Evolutionary conservation across 2,797 vertebrate species (phyloP), one percentile per base, ranked within the genome.

Genomic region (Pachyuromys duprasi): DNA sequence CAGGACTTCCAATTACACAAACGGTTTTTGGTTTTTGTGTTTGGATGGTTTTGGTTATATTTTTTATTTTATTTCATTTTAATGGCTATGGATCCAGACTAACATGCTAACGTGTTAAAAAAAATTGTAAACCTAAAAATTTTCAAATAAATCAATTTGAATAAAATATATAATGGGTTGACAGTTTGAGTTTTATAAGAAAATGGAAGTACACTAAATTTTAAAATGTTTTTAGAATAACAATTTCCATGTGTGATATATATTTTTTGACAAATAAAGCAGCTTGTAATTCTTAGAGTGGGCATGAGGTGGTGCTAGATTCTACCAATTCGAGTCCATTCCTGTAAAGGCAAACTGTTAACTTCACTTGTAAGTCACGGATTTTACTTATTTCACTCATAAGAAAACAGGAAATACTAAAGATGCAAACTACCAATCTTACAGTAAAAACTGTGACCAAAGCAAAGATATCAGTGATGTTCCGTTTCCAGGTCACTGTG

Each of bases 221-320:
- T 93, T 70, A 90, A 87, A 90, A 36, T 93, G 13, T 13, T 72
- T 80, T 95, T 79, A 86, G 49, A 95, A 93, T 90, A 70, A 86
- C 33, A 79, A 96, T 96, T 91, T 93, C 36, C 45, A 86, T 6
- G 5, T 62, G 42, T 93, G 26, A 89, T n/a, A 75, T 8, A 78
- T 83, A 45, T 94, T 69, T 93, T 92, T 96, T 91, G 65, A 96
- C 55, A 95, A 82, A 93, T 84, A 81, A 94, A 94, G 78, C 74
- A 74, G 75, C 75, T 80, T 97, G 98, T 96, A 97, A 96, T 98
- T 95, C 97, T 96, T 93, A 95, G 24, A 94, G 18, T 67, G 45
- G 79, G 78, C 98, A 55, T 97, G 96, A 97, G 98, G 96, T 98
- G 98, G 98, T 97, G 98, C 98, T 97, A 70, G 88, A 94, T 98